Evolutionary conservation across 2,888 invertebrate species (phyloP).

Genomic region (Melitaea athalia): DNA sequence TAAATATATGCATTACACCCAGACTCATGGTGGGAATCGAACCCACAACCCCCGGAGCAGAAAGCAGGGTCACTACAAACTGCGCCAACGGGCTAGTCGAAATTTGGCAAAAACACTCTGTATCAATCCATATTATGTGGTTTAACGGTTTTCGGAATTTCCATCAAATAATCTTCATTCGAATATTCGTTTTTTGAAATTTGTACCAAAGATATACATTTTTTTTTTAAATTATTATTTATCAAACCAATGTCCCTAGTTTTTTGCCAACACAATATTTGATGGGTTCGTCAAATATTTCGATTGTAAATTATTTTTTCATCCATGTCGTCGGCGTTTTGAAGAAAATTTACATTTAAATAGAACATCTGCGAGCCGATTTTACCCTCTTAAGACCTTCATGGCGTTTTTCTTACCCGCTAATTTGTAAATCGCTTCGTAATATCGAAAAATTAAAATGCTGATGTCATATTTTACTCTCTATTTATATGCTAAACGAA

Average conservation of each 20-base stretch:
- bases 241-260: background rate
- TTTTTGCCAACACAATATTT: conserved; percentile 41
- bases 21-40: too few species aligned
- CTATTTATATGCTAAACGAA: conserved; percentile 80
- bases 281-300: conserved; percentile 67
- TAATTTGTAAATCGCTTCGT: conserved; percentile 82
- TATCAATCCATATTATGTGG: too few species aligned
- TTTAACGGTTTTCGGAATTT: too few species aligned
- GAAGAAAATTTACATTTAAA: conserved; percentile 80
- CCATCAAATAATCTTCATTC: too few species aligned
- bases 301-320: conserved; percentile 72
- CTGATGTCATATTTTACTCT: conserved; percentile 80
- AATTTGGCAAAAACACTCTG: too few species aligned
- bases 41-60: too few species aligned
- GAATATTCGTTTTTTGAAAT: background rate
- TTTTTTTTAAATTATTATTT: background rate
- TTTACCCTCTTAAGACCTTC: conserved; percentile 76
- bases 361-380: conserved; percentile 78
- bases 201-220: background rate
- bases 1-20: too few species aligned
- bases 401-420: conserved; percentile 78
- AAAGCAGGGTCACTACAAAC: too few species aligned
- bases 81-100: too few species aligned
- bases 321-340: conserved; percentile 68
- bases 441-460: conserved; percentile 82